Base-by-base conservation (phyloP, 92 coral and sea anemone species). In the Actinostola sp. region DNA sequence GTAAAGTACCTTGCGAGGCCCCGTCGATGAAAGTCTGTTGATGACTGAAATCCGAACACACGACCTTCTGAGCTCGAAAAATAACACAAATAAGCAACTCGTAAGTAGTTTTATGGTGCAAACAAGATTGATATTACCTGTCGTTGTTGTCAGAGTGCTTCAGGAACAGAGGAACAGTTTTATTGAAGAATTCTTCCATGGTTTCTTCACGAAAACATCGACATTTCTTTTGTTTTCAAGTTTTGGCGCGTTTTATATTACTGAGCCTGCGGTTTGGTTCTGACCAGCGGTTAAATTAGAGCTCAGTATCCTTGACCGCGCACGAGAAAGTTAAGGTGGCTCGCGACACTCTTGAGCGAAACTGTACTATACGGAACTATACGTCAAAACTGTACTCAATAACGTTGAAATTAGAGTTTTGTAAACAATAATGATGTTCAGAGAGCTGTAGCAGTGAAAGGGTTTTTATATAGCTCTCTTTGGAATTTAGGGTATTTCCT, bases 121-220 rank as follows among this genome's bases (percentile, higher is more conserved):
- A 43, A 8, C 26, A 30, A 28, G 11, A 57, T 28, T 0, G 42
- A 30, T 9, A 52, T 29, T 65, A 90, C 97, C 97, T 83, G 62
- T 80, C 88, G 68, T 90, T 92, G 36, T 86, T 89, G 57, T 73
- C 80, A 11, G 97, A 43, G 62, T 71, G 86, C 68, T 82, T 77
- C 28, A 90, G 56, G 66, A 70, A 85, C 9, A 90, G 73, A 25
- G 77, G 74, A 11, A 90, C 89, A 10, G 79, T 62, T 32, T 87
- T 87, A 78, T 90, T 84, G 82, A 83, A 90, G 68, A 48, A 85
- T 80, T 87, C 92, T 73, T 87, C 97, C 97, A 90, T 87, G 58
- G 23, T 89, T 78, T 57, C 58, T 45, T 30, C 25, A 39, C 0
- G 46, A 48, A 61, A 30, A 49, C 50, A 46, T 55, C 35, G 41